phyloP scores from a whole-genome alignment of 2,113 vertebrate genomes.

The Mormyrus lacerda region DNA sequence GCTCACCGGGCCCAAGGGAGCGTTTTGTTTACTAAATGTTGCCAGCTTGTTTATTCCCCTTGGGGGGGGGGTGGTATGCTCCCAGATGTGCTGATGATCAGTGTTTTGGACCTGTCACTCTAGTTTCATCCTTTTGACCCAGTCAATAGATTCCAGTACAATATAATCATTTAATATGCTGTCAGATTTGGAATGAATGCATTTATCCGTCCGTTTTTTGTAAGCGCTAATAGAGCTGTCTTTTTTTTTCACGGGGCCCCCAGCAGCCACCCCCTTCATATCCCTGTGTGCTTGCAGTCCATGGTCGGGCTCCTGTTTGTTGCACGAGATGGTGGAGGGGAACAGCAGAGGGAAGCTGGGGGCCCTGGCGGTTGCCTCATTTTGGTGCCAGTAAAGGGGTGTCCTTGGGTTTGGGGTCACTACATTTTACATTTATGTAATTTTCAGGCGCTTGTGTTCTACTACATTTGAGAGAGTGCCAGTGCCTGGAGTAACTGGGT shows the following conservation, averaged over 20 bases:
- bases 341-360: background rate
- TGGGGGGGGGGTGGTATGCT: too few species aligned
- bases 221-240: background rate
- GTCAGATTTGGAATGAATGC: background rate
- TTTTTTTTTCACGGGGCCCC: background rate
- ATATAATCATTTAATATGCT: background rate
- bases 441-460: background rate
- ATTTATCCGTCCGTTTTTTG: background rate
- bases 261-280: background rate
- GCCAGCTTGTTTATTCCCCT: slow-evolving; percentile 27
- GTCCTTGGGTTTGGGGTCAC: background rate
- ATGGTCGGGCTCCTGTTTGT: background rate
- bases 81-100: background rate
- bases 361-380: background rate
- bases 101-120: background rate
- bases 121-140: background rate
- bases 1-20: slow-evolving; percentile 31
- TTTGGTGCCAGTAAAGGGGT: background rate
- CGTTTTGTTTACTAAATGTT: slow-evolving; percentile 36
- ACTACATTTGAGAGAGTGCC: background rate
- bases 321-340: background rate
- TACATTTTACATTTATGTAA: background rate
- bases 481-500: background rate
- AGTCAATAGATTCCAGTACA: background rate
- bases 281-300: background rate